These are phyloP conservation scores for Charadrius vociferus DNA, from an alignment of 2,113 vertebrate species.

Conservation along the genomic window DNA sequence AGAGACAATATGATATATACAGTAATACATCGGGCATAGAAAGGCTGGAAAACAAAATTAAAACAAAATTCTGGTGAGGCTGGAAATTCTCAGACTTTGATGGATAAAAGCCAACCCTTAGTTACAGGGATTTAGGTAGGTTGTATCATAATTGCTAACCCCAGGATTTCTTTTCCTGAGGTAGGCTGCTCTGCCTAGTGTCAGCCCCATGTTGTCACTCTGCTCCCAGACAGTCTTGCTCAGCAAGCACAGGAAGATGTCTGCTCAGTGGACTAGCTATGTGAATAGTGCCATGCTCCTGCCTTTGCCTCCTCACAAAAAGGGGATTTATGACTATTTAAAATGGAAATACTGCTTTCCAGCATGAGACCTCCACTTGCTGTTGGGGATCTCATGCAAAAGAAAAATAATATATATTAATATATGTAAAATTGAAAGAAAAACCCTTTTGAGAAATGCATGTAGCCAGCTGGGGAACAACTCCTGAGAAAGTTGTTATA, in stretches of 20 bases:
- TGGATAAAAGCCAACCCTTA: not conserved
- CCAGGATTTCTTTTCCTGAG: not conserved
- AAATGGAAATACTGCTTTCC: not conserved
- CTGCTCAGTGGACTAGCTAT: not conserved
- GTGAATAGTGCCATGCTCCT: not conserved
- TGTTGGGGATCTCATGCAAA: not conserved
- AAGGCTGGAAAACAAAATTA: not conserved
- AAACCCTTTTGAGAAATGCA: not conserved
- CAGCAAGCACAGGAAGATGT: not conserved
- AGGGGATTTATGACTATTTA: not conserved
- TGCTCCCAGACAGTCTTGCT: not conserved
- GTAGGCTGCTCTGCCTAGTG: not conserved
- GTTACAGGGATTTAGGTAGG: not conserved
- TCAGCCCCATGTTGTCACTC: not conserved
- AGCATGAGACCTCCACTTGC: not conserved
- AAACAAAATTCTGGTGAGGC: not conserved
- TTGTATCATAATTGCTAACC: not conserved
- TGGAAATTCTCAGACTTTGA: not conserved
- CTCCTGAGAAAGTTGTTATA: not conserved
- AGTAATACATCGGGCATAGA: fast-evolving
- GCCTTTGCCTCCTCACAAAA: not conserved
- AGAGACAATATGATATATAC: not conserved
- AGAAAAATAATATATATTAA: not conserved
- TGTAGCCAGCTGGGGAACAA: not conserved
- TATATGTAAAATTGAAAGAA: not conserved